Conservation (phyloP, 1,140 invertebrate genomes). For the Scaptomyza pallida region DNA sequence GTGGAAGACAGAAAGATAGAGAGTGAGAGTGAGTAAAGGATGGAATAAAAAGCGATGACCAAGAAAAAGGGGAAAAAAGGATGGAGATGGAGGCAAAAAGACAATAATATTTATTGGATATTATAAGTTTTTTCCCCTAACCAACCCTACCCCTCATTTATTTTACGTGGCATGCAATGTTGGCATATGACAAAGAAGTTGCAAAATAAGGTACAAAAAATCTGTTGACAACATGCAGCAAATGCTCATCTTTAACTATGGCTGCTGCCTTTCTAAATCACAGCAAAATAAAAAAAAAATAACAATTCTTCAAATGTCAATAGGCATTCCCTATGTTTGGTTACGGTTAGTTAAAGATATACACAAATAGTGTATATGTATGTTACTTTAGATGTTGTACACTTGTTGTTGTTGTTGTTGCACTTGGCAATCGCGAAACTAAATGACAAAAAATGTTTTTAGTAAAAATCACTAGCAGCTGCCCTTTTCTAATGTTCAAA, state of each 20-base stretch:
- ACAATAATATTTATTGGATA: no score
- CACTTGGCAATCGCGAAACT: slow-evolving; percentile 15
- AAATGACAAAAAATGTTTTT: slow-evolving; percentile 36
- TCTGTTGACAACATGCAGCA: slow-evolving; percentile 36
- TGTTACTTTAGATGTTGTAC: background rate
- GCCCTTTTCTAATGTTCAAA: slow-evolving; percentile 55
- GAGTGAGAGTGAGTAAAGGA: background rate
- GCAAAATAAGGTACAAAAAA: slow-evolving; percentile 8
- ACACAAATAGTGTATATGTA: background rate
- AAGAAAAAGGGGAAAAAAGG: no score
- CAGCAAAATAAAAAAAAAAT: slow-evolving; percentile 14
- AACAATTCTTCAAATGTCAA: slow-evolving; percentile 65
- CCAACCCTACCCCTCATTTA: background rate
- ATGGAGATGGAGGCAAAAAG: no score
- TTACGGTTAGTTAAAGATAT: slow-evolving; percentile 7
- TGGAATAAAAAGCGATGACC: no score
- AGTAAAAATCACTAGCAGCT: slow-evolving; percentile 52
- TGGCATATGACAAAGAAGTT: slow-evolving; percentile 27
- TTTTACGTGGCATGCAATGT: background rate
- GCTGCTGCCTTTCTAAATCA: slow-evolving; percentile 49
- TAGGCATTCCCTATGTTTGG: slow-evolving; percentile 53
- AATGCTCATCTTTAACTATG: slow-evolving; percentile 40
- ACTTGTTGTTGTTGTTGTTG: slow-evolving; percentile 42
- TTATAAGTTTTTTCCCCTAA: no score
- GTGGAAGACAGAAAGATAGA: no score